Percentiles rank a stretch among this genome's conserved stretches.
These are phyloP conservation scores for Heliconius hermathena DNA, from an alignment of 1,140 invertebrate genomes.

Conservation along the genomic window DNA sequence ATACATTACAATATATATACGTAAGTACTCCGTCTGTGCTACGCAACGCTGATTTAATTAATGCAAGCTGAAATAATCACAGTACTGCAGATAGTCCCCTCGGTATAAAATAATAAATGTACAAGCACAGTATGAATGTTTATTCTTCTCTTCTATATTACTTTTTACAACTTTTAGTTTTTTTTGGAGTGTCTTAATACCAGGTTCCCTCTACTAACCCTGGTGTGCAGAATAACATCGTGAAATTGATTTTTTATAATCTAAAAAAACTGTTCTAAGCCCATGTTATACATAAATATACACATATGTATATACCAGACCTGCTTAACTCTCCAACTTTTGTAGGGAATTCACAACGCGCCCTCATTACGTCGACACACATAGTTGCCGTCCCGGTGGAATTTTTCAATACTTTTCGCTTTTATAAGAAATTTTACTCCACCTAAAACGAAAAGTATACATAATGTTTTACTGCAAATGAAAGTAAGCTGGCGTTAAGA, in stretches of 20 bases:
- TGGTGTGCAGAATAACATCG: no score
- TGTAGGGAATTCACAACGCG: conserved; percentile 7
- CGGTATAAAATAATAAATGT: neutral
- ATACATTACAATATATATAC: neutral
- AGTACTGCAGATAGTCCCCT: neutral
- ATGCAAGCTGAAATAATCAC: neutral
- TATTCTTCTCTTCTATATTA: no score
- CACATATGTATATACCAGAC: neutral
- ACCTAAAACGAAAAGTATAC: neutral
- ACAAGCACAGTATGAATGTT: neutral
- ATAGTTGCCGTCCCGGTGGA: conserved; percentile 17
- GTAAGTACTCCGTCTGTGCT: neutral
- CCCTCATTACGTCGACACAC: conserved; percentile 14
- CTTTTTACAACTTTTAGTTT: no score
- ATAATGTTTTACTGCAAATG: conserved; percentile 7
- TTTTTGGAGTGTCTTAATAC: neutral
- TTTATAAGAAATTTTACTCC: neutral
- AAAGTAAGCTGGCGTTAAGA: neutral
- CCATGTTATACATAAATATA: neutral
- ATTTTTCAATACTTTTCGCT: conserved; percentile 22
- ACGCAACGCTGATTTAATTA: neutral
- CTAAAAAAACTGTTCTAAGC: neutral
- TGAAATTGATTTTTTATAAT: no score
- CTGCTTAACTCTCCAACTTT: neutral
- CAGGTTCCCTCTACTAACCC: neutral